Evolutionary conservation across 2,888 invertebrate genomes (phyloP).

Genomic region (Ochropleura plecta): DNA sequence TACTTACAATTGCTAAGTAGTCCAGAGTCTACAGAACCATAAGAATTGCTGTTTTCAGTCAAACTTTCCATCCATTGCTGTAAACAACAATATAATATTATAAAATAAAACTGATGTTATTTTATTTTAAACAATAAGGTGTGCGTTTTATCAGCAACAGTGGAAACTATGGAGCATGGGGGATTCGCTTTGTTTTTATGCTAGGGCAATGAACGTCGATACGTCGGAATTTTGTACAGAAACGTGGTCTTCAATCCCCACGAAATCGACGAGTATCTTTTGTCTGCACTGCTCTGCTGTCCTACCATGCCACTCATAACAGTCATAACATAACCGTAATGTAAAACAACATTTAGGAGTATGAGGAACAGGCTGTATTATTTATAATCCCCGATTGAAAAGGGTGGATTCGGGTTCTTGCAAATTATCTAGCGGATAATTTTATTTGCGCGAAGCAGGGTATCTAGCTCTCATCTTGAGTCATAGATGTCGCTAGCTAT

Average conservation of each 20-base stretch:
- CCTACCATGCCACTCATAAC: neutral
- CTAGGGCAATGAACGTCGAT: too few species aligned
- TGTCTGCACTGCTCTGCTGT: neutral
- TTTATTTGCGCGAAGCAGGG: neutral
- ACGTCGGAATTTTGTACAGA: neutral
- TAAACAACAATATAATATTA: slow-evolving; percentile 62
- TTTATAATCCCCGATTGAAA: neutral
- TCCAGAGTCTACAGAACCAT: slow-evolving; percentile 72
- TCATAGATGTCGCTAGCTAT: neutral
- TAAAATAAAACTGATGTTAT: slow-evolving; percentile 32
- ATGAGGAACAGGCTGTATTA: neutral
- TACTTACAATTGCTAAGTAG: slow-evolving; percentile 63
- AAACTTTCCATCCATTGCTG: slow-evolving; percentile 85
- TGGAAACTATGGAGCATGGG: neutral
- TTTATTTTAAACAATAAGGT: slow-evolving; percentile 17
- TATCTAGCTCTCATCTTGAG: neutral
- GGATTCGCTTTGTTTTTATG: neutral
- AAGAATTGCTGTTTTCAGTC: slow-evolving; percentile 79
- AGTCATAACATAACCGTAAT: too few species aligned
- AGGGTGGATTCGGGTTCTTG: neutral
- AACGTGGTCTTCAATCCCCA: neutral
- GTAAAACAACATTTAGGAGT: neutral
- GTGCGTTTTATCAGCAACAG: neutral
- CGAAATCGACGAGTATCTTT: neutral
- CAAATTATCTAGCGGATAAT: neutral